Conservation (phyloP, 2,113 vertebrate species). For the Colossoma macropomum region DNA sequence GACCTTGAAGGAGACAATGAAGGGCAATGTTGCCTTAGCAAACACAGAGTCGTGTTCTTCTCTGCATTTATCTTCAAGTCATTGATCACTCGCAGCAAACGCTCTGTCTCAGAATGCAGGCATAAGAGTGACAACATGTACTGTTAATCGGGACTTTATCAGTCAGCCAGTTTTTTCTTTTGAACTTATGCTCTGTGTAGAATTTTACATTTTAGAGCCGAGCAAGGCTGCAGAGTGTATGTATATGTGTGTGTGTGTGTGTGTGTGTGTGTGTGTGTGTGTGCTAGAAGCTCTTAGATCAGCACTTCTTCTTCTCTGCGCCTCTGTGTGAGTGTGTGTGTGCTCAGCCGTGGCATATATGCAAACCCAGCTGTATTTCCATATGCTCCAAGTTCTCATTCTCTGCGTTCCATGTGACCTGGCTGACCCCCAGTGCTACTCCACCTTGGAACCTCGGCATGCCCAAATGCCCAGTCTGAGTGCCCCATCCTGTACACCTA, state of each 20-base stretch:
- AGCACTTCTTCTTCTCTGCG: constrained; percentile 40
- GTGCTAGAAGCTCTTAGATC: constrained; percentile 31
- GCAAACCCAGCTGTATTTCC: constrained; percentile 61
- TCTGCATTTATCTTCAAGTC: background rate
- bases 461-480: constrained; percentile 1
- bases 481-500: background rate
- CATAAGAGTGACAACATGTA: constrained; percentile 37
- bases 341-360: constrained; percentile 50
- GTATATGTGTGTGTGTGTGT: background rate
- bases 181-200: background rate
- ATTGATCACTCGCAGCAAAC: constrained; percentile 29
- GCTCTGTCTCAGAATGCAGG: background rate
- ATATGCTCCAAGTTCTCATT: constrained; percentile 54
- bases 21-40: constrained; percentile 46
- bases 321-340: constrained; percentile 3
- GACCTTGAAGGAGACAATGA: constrained; percentile 46
- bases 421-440: constrained; percentile 32
- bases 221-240: background rate
- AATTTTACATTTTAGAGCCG: constrained; percentile 13
- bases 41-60: constrained; percentile 16
- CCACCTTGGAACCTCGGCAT: constrained; percentile 36
- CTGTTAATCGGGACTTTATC: constrained; percentile 43
- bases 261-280: constrained; percentile 21
- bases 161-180: background rate
- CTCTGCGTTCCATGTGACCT: constrained; percentile 35